These are phyloP conservation scores for Motacilla alba DNA, from an alignment of 2,113 vertebrate species.

Conservation along the genomic window DNA sequence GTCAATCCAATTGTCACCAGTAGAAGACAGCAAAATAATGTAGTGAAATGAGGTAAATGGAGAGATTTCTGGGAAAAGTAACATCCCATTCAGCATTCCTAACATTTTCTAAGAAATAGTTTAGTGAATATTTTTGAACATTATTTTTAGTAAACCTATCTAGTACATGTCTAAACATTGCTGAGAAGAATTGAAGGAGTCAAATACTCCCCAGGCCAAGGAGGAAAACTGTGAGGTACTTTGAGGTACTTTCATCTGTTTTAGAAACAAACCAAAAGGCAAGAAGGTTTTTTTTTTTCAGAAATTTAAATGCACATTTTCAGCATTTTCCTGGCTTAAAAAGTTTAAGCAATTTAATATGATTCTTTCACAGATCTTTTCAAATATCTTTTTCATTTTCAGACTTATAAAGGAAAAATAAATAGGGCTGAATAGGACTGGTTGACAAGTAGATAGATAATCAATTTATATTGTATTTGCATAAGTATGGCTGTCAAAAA, in stretches of 20 bases:
- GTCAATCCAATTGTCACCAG: not conserved
- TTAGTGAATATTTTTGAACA: not conserved
- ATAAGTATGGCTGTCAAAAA: not conserved
- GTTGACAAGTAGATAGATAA: not conserved
- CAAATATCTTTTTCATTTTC: not conserved
- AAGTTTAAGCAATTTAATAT: not conserved
- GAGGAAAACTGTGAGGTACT: not conserved
- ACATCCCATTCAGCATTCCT: not conserved
- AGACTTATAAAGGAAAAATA: not conserved
- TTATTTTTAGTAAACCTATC: not conserved
- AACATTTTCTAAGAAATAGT: not conserved
- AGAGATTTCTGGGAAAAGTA: not conserved
- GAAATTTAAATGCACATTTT: not conserved
- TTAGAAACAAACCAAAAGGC: not conserved
- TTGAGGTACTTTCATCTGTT: not conserved
- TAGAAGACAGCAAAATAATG: not conserved
- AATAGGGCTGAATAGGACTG: not conserved
- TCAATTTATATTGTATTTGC: not conserved
- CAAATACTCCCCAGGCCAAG: not conserved
- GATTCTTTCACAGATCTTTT: not conserved
- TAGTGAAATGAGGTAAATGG: not conserved
- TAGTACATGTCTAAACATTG: not conserved
- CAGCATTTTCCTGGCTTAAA: not conserved
- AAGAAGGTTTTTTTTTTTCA: not conserved
- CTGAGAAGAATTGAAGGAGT: not conserved